Percentiles rank a stretch among this genome's conserved stretches.
These are phyloP conservation scores for Muntiacus reevesi DNA, from an alignment of 2,113 vertebrate genomes.

Conservation along the genomic window DNA sequence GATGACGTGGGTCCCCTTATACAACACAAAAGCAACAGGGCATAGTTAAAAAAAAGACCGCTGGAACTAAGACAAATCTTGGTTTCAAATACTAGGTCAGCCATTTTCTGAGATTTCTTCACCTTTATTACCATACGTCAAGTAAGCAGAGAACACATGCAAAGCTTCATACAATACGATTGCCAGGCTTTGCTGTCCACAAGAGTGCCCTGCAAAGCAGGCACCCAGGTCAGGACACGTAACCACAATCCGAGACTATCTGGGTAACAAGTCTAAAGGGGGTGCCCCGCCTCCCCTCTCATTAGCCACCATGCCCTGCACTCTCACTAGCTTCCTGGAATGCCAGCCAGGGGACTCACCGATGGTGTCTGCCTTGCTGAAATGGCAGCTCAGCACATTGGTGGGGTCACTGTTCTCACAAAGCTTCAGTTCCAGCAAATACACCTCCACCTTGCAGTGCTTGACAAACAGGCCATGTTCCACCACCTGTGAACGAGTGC, in stretches of 20 bases:
- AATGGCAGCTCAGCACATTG: slow-evolving; percentile 90
- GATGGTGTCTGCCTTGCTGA: slow-evolving; percentile 97
- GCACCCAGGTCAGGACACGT: not conserved
- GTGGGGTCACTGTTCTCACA: slow-evolving; percentile 93
- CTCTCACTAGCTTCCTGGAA: not conserved
- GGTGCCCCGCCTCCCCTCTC: not conserved
- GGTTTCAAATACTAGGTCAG: not conserved
- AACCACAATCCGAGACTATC: not conserved
- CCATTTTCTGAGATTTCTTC: not conserved
- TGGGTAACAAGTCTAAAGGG: not conserved
- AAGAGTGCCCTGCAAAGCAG: not conserved
- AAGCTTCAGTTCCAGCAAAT: slow-evolving; percentile 95
- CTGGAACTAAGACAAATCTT: not conserved
- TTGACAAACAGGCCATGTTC: slow-evolving; percentile 98
- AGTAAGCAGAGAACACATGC: not conserved
- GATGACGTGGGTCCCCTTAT: not conserved
- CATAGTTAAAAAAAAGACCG: not conserved
- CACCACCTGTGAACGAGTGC: slow-evolving; percentile 86
- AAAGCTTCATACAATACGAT: not conserved
- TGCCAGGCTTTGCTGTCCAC: not conserved
- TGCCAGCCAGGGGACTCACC: slow-evolving; percentile 81
- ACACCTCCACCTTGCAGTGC: slow-evolving; percentile 98
- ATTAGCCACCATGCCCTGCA: not conserved
- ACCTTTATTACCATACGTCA: not conserved
- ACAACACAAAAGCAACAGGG: not conserved